Evolutionary conservation across 1,140 invertebrate species (phyloP).

Genomic region (Zaprionus davidi): DNA sequence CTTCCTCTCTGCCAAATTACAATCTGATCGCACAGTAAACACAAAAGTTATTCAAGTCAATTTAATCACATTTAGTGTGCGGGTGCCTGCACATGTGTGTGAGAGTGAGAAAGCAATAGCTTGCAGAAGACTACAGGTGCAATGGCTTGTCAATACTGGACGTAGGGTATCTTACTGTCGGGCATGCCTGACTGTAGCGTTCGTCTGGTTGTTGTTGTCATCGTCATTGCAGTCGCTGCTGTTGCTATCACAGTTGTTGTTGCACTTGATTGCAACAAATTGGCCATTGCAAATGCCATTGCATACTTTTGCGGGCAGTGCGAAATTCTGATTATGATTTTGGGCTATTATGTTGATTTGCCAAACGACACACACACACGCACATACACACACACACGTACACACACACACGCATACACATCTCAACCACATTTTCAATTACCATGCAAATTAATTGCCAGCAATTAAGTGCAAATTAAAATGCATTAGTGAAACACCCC

Average conservation of each 20-base stretch:
- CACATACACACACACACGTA: background rate
- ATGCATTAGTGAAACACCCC: slow-evolving; percentile 24
- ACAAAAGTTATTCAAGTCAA: too few species aligned
- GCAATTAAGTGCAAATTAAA: slow-evolving; percentile 45
- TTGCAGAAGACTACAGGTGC: too few species aligned
- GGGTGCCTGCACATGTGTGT: too few species aligned
- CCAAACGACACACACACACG: slow-evolving; percentile 1
- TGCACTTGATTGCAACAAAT: slow-evolving; percentile 44
- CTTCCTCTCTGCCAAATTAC: too few species aligned
- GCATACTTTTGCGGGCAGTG: slow-evolving; percentile 31
- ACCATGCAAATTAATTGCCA: slow-evolving; percentile 41
- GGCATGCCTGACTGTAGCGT: too few species aligned
- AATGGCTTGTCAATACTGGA: too few species aligned
- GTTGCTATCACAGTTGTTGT: slow-evolving; percentile 8
- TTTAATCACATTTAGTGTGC: too few species aligned
- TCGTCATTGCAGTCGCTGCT: slow-evolving; percentile 10
- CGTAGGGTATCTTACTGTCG: too few species aligned
- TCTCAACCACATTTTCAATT: slow-evolving; percentile 28
- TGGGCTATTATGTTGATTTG: slow-evolving; percentile 5
- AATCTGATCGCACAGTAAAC: too few species aligned
- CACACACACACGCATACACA: background rate
- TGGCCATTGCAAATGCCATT: slow-evolving; percentile 34
- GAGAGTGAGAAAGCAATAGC: too few species aligned
- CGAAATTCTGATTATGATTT: slow-evolving; percentile 12
- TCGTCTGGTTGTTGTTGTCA: background rate